A percentile compares a stretch with the other conserved stretches of the same genome.
These are phyloP conservation scores for Patiria miniata DNA, from an alignment of 35 echinoderm and acorn worm species.

Conservation along the genomic window DNA sequence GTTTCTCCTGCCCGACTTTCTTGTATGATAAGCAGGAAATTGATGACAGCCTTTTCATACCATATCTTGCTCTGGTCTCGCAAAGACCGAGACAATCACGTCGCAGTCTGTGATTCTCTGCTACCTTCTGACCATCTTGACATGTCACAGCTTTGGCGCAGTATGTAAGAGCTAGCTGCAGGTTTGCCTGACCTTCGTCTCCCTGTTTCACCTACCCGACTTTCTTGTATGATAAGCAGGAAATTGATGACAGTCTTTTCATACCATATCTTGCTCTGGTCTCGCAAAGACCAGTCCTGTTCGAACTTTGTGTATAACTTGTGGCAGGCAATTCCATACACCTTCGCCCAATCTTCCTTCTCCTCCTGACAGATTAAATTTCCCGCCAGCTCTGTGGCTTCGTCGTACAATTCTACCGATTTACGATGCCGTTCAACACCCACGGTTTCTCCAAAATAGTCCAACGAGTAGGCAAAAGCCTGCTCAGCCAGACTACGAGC, in stretches of 20 bases:
- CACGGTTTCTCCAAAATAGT: background rate
- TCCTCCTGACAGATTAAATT: background rate
- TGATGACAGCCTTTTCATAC: background rate
- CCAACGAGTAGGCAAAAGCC: background rate
- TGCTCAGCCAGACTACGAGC: slow-evolving; percentile 10
- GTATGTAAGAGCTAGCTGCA: background rate
- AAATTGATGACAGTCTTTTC: background rate
- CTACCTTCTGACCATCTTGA: background rate
- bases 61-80: background rate
- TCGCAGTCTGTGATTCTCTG: background rate
- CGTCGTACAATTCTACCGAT: background rate
- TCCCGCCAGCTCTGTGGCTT: background rate
- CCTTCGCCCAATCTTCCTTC: background rate
- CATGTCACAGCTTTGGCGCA: background rate
- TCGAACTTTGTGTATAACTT: background rate
- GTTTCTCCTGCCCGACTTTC: too few relatives aligned
- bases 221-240: background rate
- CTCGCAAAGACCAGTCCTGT: background rate
- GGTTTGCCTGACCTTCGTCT: background rate
- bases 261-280: background rate
- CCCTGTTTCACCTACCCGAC: too few relatives aligned
- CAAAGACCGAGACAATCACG: background rate
- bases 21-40: background rate
- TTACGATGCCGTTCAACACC: background rate
- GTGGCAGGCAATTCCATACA: background rate